Evolutionary conservation across 2,113 vertebrate species (phyloP).

Genomic region (Patagioenas fasciata): DNA sequence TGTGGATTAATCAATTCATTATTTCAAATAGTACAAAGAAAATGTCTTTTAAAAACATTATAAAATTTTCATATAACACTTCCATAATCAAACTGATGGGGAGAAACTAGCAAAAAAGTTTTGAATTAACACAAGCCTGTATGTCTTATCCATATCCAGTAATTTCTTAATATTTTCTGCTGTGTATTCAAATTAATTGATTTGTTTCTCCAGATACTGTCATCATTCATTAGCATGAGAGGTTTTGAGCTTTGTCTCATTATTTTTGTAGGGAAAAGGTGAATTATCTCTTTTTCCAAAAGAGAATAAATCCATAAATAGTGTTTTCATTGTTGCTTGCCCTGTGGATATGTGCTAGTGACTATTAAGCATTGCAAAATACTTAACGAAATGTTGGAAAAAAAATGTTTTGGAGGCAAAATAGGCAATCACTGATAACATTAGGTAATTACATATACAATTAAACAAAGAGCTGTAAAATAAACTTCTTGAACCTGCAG

Average conservation of each 20-base stretch:
- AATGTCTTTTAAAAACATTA: background rate
- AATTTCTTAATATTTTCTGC: background rate
- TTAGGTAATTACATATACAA: constrained; percentile 20
- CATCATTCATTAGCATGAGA: background rate
- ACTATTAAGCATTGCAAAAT: background rate
- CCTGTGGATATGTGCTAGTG: background rate
- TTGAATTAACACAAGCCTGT: background rate
- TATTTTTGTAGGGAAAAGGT: background rate
- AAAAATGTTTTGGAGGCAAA: background rate
- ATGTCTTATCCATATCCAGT: background rate
- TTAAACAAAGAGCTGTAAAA: constrained; percentile 45
- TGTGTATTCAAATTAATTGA: background rate
- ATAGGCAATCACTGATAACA: background rate
- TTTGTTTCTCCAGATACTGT: background rate
- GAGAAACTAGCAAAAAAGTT: background rate
- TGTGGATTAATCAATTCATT: background rate
- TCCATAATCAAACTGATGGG: background rate
- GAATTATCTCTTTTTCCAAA: background rate
- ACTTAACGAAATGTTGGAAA: background rate
- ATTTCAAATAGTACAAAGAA: background rate
- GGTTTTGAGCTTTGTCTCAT: background rate
- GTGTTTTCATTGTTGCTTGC: background rate
- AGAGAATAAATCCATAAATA: background rate
- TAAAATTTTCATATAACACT: background rate
- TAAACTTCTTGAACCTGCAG: constrained; percentile 39